Evolutionary conservation across 2,113 vertebrate species (phyloP).

Genomic region (Ivindomyrus marchei): DNA sequence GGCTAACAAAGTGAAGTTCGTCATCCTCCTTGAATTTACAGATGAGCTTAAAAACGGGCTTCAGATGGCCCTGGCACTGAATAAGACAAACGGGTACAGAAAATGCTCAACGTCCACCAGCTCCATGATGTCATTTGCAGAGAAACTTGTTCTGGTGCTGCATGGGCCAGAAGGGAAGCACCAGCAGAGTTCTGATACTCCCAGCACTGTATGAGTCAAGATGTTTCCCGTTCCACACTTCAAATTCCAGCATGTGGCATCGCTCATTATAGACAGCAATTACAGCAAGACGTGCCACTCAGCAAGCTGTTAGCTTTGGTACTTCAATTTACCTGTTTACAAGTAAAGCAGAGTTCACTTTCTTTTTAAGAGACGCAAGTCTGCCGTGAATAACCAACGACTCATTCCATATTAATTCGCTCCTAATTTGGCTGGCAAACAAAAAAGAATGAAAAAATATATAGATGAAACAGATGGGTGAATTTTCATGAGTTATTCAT

Average conservation of each 20-base stretch:
- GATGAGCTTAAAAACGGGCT: background rate
- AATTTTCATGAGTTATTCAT: background rate
- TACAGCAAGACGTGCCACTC: background rate
- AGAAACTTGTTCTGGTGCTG: background rate
- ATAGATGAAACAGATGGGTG: background rate
- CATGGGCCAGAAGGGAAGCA: background rate
- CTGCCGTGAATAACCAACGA: background rate
- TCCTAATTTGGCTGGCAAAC: background rate
- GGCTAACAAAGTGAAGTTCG: background rate
- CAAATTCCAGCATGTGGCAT: background rate
- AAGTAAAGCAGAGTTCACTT: background rate
- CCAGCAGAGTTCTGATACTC: background rate
- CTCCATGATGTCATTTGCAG: background rate
- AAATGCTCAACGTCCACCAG: background rate
- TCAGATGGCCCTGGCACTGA: background rate
- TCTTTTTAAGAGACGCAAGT: background rate
- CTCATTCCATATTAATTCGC: background rate
- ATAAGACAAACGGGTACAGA: background rate
- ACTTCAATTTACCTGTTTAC: background rate
- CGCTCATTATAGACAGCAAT: background rate
- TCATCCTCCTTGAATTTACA: background rate
- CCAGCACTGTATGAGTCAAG: background rate
- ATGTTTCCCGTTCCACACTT: background rate
- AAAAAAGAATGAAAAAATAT: background rate
- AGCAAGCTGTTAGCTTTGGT: background rate